Evolutionary conservation across 2,797 vertebrate genomes (phyloP).

Genomic region (Tympanoctomys barrerae): DNA sequence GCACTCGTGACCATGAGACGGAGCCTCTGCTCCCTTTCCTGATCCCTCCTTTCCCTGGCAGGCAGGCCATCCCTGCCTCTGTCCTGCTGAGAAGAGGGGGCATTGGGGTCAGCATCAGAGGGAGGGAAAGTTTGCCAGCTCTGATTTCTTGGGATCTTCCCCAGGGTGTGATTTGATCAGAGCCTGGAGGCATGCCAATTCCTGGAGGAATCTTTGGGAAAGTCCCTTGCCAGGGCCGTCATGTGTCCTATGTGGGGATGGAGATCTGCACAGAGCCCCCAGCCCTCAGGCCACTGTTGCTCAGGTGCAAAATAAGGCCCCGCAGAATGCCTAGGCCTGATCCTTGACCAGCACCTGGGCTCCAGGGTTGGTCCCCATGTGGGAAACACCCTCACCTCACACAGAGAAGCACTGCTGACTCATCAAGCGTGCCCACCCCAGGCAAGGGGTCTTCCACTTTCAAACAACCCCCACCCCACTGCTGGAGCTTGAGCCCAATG

Average conservation of each 20-base stretch:
- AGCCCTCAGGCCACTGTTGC: not conserved
- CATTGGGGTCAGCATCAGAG: not conserved
- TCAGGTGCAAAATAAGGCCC: not conserved
- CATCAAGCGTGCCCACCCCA: not conserved
- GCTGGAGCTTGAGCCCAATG: not conserved
- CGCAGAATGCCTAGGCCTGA: not conserved
- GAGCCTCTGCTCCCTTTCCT: not conserved
- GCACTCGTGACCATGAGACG: not conserved
- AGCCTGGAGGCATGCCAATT: not conserved
- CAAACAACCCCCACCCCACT: not conserved
- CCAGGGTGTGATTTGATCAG: slow-evolving; percentile 14
- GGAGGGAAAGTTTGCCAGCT: not conserved
- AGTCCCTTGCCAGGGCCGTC: not conserved
- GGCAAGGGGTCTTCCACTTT: not conserved
- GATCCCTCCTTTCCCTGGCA: not conserved
- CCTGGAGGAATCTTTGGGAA: slow-evolving; percentile 40
- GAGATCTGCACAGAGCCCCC: not conserved
- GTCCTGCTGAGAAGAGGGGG: slow-evolving; percentile 1
- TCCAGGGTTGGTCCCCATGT: not conserved
- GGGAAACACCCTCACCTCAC: not conserved
- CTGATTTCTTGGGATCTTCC: not conserved
- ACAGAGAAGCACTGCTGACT: not conserved
- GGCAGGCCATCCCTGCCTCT: not conserved
- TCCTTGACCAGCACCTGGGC: not conserved
- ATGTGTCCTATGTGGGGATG: not conserved